Base-by-base conservation (phyloP, 2,888 invertebrate genomes). In the Cepaea hortensis region DNA sequence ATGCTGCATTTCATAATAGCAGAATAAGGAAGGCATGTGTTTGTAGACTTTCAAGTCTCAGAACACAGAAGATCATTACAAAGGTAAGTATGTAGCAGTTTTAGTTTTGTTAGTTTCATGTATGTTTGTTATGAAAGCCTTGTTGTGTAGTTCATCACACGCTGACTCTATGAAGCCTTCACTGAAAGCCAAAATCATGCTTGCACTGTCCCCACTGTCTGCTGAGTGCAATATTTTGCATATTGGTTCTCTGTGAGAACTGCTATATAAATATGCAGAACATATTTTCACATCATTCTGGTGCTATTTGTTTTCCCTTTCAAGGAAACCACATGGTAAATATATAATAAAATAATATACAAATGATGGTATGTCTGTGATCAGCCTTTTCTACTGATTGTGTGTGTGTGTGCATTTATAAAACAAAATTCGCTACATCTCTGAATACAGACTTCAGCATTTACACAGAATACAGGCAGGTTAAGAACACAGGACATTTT, bases 241-340 rank as follows among this genome's bases (percentile, higher is more conserved):
- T 79, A 23, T 79, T 15, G 35, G 13, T 62, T 62, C 62, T 62
- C 7, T 76, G 4, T n/a, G 20, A n/a, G 50, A 76, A 46, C 48
- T 48, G 48, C 48, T 75, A 23, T 18, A 68, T n/a, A 68, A 18
- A 68, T 68, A 68, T 68, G n/a, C 55, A 6, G 55, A 20, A 72
- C 72, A 72, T 72, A 72, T 23, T 72, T 68, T 68, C 72, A 73
- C 48, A 48, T 73, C 9, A 46, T 73, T 76, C 55, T 76, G 76
- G 76, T 76, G 76, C 76, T 76, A 76, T 50, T 55, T 76, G 15
- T 76, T 73, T 13, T 11, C 55, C 11, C 18, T 13, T 6, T 55
- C 50, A 20, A 18, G 76, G 9, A 55, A 76, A 76, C 76, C 55
- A 76, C 75, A 75, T 46, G 18, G 48, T 48, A 50, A 50, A 20